Base-by-base conservation (phyloP, 2,888 invertebrate species). In the Hesperia comma region DNA sequence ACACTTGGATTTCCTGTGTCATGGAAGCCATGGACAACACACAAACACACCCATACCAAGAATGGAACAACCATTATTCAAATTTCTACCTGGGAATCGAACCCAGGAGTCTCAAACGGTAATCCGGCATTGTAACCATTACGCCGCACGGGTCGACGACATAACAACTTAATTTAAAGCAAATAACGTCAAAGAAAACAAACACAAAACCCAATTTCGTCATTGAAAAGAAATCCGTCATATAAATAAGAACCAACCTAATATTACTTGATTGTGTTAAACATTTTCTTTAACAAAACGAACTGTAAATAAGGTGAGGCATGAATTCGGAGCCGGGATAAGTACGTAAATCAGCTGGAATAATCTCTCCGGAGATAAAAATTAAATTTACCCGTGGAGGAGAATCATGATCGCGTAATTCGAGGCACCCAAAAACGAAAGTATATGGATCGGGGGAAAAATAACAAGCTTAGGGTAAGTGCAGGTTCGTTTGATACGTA, bases 361-460 rank as follows among this genome's bases (percentile, higher is more conserved):
- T 71, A 67, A 70, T 72, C 69, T 62, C 54, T 54, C 15, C 69
- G 33, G 60, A 62, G 57, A 60, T 64, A 63, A 69, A 71, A 72
- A 74, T 72, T 70, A 68, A 68, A 72, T 72, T 72, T 70, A 62
- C 61, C 72, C 68, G 61, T 60, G 64, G 57, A 63, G 56, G 66
- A 61, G 67, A 67, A 68, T 72, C 68, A 70, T 73, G 71, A 71
- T 69, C 69, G 57, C 58, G 68, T 69, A 70, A 70, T 63, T 56
- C 67, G 61, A 63, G 53, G 61, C 41, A 32, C 54, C 37, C 5
- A 54, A 46, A 41, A 32, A 32, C 14, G 61, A 57, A 61, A 66
- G 68, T 72, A 61, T 66, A 68, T 68, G 61, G 61, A 56, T 49
- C 57, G 64, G 37, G 53, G 68, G 68, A 58, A 54, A 40, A 61